Evolutionary conservation across 2,888 invertebrate species (phyloP), one percentile per base, ranked within the genome.

Genomic region (Melanotus villosus): DNA sequence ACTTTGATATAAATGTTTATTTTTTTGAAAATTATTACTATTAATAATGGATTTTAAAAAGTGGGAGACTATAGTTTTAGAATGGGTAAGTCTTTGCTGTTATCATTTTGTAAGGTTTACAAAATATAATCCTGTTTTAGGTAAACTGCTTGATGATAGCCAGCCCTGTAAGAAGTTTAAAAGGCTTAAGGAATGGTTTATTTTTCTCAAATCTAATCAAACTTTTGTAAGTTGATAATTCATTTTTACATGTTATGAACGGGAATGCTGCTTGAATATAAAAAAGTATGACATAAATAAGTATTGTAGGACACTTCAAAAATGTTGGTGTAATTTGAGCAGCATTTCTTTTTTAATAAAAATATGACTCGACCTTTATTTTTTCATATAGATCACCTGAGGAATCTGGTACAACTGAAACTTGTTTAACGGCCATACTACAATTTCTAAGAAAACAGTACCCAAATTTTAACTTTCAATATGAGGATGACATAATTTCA

Each of bases 91-190:
- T 72, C 45, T 30, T 21, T 16, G 19, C n/a, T 38, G n/a, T 32
- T 12, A 12, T 7, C 16, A 43, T 36, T 32, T 30, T 36, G 41
- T 57, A 36, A 38, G 5, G 64, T 36, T 47, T 19, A 26, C 45
- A 32, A 65, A 41, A 34, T 47, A 47, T 30, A 16, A 36, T 41
- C 18, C 54, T 68, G 18, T 78, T 80, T 64, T 62, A 84, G 84
- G 79, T 82, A 56, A 84, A 84, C 69, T 84, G 83, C 77, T 78
- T 84, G 68, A 81, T 81, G 75, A 67, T 84, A 32, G 73, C 73
- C 4, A 77, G 77, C 69, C 73, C 78, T 0, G 71, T 78, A 21
- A 41, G 41, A 7, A 47, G 71, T 34, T 54, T 83, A 7, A 71
- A 76, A 14, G 80, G 82, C 19, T 73, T 84, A 26, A 74, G 75